These are phyloP conservation scores for Salticus scenicus DNA, from an alignment of 2,888 invertebrate species.

Conservation along the genomic window DNA sequence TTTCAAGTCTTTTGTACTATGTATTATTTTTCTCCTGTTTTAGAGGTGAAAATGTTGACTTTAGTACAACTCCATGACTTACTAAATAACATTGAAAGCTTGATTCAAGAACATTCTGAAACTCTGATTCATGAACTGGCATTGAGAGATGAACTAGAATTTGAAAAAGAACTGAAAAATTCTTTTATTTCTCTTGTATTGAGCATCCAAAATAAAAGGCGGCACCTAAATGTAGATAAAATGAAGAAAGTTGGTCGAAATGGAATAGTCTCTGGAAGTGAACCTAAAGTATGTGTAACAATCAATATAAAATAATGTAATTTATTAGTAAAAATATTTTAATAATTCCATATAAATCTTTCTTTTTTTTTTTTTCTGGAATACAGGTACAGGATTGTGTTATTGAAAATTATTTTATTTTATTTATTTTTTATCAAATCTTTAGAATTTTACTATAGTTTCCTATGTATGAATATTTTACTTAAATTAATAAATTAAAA, in stretches of 20 bases:
- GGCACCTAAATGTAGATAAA: constrained; percentile 90
- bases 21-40: constrained; percentile 71
- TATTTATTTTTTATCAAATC: no score
- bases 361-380: constrained; percentile 25
- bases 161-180: constrained; percentile 92
- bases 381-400: no score
- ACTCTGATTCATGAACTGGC: constrained; percentile 97
- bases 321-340: constrained; percentile 6
- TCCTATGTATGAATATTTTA: no score
- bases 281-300: constrained; percentile 76
- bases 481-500: no score
- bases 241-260: constrained; percentile 79
- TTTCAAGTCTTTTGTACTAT: no score
- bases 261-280: constrained; percentile 46
- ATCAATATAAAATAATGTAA: not conserved
- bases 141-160: constrained; percentile 95
- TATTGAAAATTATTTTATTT: no score
- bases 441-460: no score
- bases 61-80: constrained; percentile 94
- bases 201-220: constrained; percentile 94
- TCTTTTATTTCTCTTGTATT: constrained; percentile 97
- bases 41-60: constrained; percentile 92
- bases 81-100: constrained; percentile 93
- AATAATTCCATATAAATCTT: no score
- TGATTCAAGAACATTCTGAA: constrained; percentile 97